Evolutionary conservation across 2,797 vertebrate genomes (phyloP), one percentile per base, ranked within the genome.

Genomic region (Dryobates pubescens): DNA sequence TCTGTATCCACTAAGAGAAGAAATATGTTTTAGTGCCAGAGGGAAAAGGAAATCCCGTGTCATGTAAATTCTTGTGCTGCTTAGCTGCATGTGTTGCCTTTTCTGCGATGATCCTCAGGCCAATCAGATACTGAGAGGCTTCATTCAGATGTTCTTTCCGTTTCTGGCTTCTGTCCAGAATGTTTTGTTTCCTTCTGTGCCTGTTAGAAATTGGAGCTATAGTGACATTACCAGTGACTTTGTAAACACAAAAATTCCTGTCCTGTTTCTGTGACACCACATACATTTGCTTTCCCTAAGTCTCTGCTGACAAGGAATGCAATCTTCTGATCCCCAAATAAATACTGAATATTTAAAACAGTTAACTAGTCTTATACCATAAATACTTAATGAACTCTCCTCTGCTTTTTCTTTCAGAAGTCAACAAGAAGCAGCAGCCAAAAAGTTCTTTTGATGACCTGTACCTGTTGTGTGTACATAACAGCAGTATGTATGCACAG

Each of bases 391-490:
- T 34, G 29, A 71, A 53, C 83, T 49, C 43, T 88, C 36, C 67
- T 69, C 23, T 90, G 77, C n/a, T 83, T 92, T 78, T 84, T 88
- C 63, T 82, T 93, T 22, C 95, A 99, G 99, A 98, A 99, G 98
- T 98, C 99, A 99, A 95, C 99, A 99, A 97, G 99, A 99, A 99
- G 99, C 99, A 96, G 99, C 99, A 74, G 99, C 99, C 68, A 99
- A 99, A 98, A 99, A 99, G 96, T 99, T 99, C 98, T 99, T 99
- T 98, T 99, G 99, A 99, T 98, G 97, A 97, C 87, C 86, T 30
- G 9, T 89, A 83, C 71, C 24, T 78, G 92, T 96, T 95, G 72
- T 95, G 92, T 71, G 82, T 95, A 58, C 91, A 79, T 93, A 27
- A 75, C 26, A 90, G 86, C 86, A 95, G 95, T 96, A 89, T 96